Evolutionary conservation across 1,140 invertebrate species (phyloP).

Genomic region (Coptotermes formosanus): DNA sequence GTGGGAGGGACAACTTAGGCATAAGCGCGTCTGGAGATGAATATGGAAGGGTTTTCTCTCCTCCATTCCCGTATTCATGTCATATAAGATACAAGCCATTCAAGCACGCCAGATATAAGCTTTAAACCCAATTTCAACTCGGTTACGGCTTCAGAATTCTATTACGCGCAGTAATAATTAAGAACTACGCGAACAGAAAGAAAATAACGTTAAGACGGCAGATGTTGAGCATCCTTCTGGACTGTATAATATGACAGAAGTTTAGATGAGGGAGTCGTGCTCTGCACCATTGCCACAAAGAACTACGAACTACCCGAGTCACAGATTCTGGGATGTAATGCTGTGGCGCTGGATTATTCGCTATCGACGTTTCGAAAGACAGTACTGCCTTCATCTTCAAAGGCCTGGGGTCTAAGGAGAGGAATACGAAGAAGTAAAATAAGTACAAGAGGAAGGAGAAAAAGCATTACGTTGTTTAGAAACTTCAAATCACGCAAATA

Average conservation of each 20-base stretch:
- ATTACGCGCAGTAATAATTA: not conserved
- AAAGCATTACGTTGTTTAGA: too few relatives aligned
- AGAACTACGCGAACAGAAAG: slow-evolving; percentile 4
- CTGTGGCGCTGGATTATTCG: too few relatives aligned
- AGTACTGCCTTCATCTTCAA: too few relatives aligned
- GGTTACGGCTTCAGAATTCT: slow-evolving; percentile 10
- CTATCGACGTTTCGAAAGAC: too few relatives aligned
- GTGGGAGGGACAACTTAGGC: not conserved
- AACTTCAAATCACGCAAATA: too few relatives aligned
- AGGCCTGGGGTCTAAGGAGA: too few relatives aligned
- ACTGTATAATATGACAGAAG: not conserved
- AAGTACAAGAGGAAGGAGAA: too few relatives aligned
- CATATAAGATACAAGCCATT: slow-evolving; percentile 19
- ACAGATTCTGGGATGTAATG: too few relatives aligned
- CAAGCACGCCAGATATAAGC: not conserved
- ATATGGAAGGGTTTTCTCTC: slow-evolving; percentile 2
- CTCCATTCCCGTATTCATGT: not conserved
- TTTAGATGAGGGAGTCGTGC: too few relatives aligned
- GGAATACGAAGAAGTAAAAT: too few relatives aligned
- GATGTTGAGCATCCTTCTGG: not conserved
- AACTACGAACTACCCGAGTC: too few relatives aligned
- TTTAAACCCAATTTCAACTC: slow-evolving; percentile 17
- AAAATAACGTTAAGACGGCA: not conserved
- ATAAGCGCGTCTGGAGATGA: not conserved
- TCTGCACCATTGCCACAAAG: too few relatives aligned